Evolutionary conservation across 1,140 invertebrate species (phyloP), one percentile per base, ranked within the genome.

Genomic region (Euschistus heros): DNA sequence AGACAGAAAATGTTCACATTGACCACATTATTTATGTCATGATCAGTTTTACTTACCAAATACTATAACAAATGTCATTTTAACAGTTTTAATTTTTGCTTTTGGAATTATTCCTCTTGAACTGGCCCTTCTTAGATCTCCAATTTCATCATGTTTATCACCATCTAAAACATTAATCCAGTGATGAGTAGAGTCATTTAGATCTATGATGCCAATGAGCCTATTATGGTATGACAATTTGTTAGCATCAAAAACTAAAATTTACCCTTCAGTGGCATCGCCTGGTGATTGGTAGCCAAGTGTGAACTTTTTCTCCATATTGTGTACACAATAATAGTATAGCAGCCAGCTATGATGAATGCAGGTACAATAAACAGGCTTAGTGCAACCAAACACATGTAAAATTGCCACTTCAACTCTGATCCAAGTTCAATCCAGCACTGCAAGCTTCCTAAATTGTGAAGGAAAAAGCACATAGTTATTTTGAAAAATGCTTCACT

Each of bases 51-150:
- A 77, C 83, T 83, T 76, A 92, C 91, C 89, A 73, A 94, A 89
- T 67, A 95, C 91, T 71, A 94, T 95, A 62, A 93, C 90, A 69
- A 95, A 86, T 0, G 93, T 95, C 92, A 96, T 95, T 77, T 96
- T 96, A 47, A 95, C 87, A 20, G 92, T 95, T 77, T 94, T 92
- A 67, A 96, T 91, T 78, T 94, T 94, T 10, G 93, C 92, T 70
- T 88, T 80, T 1, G 92, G 92, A 73, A 96, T 95, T 30, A 95
- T 83, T 47, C 92, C 92, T 65, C 89, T 78, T 0, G 86, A 88
- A 63, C 86, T 88, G 1, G 86, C 87, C 62, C 87, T 78, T 30
- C 86, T 73, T 15, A 80, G 79, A 68, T 84, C 82, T 22, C 61
- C 52, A 17, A 65, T 61, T 27, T 67, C 66, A n/a, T 50, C 18